Conservation (phyloP, 2,888 invertebrate species). For the Parnassius orleans region DNA sequence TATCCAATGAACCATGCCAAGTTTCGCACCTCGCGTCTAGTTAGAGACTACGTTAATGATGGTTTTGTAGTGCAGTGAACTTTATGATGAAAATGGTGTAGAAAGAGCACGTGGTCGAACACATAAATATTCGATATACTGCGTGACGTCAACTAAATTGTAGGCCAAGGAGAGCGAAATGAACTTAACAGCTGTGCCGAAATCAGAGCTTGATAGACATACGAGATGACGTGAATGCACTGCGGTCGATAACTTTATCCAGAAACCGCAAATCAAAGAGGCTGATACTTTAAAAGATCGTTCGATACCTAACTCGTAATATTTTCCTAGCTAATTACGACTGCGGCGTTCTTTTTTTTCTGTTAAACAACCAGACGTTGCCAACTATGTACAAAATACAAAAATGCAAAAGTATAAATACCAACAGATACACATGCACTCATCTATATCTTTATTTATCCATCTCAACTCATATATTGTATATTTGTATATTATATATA, state of each 20-base stretch:
- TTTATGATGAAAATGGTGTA: conserved; percentile 38
- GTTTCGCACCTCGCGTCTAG: conserved; percentile 46
- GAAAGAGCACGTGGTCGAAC: conserved; percentile 38
- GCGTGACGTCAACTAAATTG: conserved; percentile 39
- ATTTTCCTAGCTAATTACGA: neutral
- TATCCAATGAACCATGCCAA: conserved; percentile 46
- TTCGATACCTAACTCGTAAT: neutral
- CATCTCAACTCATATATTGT: too few relatives aligned
- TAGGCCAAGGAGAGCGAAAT: conserved; percentile 60
- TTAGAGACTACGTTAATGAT: conserved; percentile 31
- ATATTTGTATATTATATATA: too few relatives aligned
- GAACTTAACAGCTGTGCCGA: conserved; percentile 41
- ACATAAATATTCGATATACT: conserved; percentile 36
- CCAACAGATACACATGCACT: too few relatives aligned
- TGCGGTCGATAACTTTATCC: conserved; percentile 22
- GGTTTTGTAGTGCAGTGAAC: conserved; percentile 19
- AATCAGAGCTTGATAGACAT: conserved; percentile 30
- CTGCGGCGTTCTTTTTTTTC: neutral
- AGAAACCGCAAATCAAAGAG: conserved; percentile 5
- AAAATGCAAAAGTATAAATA: too few relatives aligned
- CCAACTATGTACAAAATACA: too few relatives aligned
- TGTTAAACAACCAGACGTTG: too few relatives aligned
- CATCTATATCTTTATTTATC: too few relatives aligned
- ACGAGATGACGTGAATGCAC: conserved; percentile 31
- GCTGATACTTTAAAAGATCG: neutral